Percentiles rank a stretch among this genome's conserved stretches.
These are phyloP conservation scores for Megalurothrips usitatus DNA, from an alignment of 2,888 invertebrate genomes.

Conservation along the genomic window DNA sequence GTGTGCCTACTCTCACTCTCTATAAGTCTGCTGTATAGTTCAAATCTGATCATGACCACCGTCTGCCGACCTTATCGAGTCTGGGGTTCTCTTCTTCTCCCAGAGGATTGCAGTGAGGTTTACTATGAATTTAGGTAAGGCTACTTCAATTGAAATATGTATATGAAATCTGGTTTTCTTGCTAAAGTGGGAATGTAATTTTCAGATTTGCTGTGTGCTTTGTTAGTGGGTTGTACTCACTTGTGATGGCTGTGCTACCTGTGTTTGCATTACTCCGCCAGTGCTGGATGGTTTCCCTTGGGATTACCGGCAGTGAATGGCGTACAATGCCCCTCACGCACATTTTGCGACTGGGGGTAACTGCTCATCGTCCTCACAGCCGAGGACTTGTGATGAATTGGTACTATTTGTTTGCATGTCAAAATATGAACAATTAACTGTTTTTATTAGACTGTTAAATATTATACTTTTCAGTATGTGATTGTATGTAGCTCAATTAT, in stretches of 20 bases:
- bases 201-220: conserved; percentile 56
- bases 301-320: conserved; percentile 52
- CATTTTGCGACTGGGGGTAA: conserved; percentile 35
- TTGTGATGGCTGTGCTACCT: conserved; percentile 45
- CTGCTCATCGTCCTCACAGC: conserved; percentile 39
- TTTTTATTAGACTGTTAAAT: no score
- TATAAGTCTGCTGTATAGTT: conserved; percentile 64
- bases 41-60: conserved; percentile 78
- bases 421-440: not conserved
- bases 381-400: conserved; percentile 40
- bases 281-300: conserved; percentile 49
- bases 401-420: conserved; percentile 36
- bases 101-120: conserved; percentile 79
- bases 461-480: not conserved
- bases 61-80: conserved; percentile 75
- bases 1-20: conserved; percentile 62
- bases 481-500: not conserved
- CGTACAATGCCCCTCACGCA: conserved; percentile 37
- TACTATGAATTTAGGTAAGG: conserved; percentile 74
- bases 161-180: conserved; percentile 17
- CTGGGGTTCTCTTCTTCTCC: conserved; percentile 64
- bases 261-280: conserved; percentile 46
- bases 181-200: conserved; percentile 38
- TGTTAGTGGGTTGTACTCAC: conserved; percentile 52
- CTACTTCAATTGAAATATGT: conserved; percentile 30